Percentiles rank a stretch among this genome's conserved stretches.
These are phyloP conservation scores for Mustela nigripes DNA, from an alignment of 2,113 vertebrate genomes.

Conservation along the genomic window DNA sequence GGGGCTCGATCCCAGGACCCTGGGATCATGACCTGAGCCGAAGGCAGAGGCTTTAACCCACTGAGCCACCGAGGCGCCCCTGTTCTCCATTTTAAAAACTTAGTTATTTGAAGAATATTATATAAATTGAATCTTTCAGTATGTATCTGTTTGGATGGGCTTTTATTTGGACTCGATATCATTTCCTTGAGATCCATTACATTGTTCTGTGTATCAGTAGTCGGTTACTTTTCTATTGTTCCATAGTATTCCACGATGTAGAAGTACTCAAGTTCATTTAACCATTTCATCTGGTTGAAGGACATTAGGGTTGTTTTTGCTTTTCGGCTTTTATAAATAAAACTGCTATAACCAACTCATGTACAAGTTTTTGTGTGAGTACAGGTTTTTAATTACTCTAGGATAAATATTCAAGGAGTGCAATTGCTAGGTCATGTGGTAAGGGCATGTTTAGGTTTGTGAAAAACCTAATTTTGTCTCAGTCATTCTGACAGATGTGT, in stretches of 20 bases:
- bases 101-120: background rate
- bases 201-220: background rate
- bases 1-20: too few relatives aligned
- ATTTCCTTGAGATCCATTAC: background rate
- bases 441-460: slow-evolving; percentile 22
- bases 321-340: background rate
- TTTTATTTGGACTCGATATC: background rate
- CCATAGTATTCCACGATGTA: background rate
- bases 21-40: too few relatives aligned
- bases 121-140: background rate
- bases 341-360: background rate
- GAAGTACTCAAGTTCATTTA: background rate
- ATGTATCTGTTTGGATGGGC: background rate
- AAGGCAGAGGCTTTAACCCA: too few relatives aligned
- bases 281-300: slow-evolving; percentile 5
- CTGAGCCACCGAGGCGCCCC: too few relatives aligned
- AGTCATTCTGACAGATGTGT: slow-evolving; percentile 18
- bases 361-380: background rate
- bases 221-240: background rate
- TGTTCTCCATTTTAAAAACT: background rate
- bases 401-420: background rate
- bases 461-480: slow-evolving; percentile 46
- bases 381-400: slow-evolving; percentile 46
- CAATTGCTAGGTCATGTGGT: background rate
- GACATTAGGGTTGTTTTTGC: background rate